Percentiles rank a stretch among this genome's conserved stretches.
Evolutionary conservation across 2,797 vertebrate species (phyloP).

Genomic region (Alfaro cultratus): DNA sequence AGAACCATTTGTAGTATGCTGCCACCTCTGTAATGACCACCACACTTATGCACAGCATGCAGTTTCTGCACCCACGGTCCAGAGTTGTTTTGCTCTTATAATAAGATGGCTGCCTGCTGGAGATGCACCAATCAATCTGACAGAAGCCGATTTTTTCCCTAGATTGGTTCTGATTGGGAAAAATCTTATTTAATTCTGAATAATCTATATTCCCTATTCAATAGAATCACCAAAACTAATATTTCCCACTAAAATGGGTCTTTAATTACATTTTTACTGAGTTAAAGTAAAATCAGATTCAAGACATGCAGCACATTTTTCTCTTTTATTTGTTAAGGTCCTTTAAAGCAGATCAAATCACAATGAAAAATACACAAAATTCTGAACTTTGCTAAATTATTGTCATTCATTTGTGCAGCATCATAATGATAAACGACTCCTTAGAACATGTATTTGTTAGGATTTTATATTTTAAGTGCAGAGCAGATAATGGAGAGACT

Average conservation of each 20-base stretch:
- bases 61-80: constrained; percentile 22
- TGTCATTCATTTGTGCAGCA: neutral
- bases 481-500: neutral
- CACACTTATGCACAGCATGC: neutral
- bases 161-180: neutral
- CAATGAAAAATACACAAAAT: neutral
- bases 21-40: neutral
- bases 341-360: neutral
- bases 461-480: neutral
- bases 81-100: constrained; percentile 11
- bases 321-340: neutral
- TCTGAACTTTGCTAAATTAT: neutral
- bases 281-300: neutral
- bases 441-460: neutral
- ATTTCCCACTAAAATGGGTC: neutral
- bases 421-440: neutral
- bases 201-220: neutral
- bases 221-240: neutral
- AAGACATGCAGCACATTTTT: neutral
- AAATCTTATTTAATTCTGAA: neutral
- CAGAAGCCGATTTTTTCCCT: neutral
- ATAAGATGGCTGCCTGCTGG: constrained; percentile 1
- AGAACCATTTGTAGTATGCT: neutral
- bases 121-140: neutral
- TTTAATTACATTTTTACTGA: neutral